phyloP scores from a whole-genome alignment of 2,888 invertebrate species.

The Eustalomyia histrio region DNA sequence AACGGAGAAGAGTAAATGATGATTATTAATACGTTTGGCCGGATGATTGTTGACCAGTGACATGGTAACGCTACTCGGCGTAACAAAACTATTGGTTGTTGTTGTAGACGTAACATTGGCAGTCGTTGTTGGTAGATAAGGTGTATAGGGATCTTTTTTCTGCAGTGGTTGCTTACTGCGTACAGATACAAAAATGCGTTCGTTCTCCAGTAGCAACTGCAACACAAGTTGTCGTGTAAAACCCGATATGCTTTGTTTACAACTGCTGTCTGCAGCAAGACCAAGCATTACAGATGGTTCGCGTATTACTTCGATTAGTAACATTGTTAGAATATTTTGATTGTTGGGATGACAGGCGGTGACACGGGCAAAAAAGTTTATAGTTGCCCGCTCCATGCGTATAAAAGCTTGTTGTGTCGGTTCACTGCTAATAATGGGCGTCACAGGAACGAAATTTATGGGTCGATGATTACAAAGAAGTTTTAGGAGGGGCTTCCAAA shows the following conservation, averaged over 20 bases:
- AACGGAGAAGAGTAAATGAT: slow-evolving; percentile 86
- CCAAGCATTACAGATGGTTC: slow-evolving; percentile 66
- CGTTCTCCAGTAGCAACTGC: slow-evolving; percentile 91
- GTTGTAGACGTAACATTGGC: slow-evolving; percentile 56
- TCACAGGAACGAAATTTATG: slow-evolving; percentile 68
- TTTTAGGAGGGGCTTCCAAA: slow-evolving; percentile 91
- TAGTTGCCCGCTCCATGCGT: slow-evolving; percentile 87
- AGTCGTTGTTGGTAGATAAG: slow-evolving; percentile 68
- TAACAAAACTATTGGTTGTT: slow-evolving; percentile 50
- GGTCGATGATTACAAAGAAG: slow-evolving; percentile 85
- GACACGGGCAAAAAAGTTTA: slow-evolving; percentile 90
- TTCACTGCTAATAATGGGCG: slow-evolving; percentile 69
- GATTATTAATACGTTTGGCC: slow-evolving; percentile 86
- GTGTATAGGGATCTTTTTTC: slow-evolving; percentile 72
- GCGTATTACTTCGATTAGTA: slow-evolving; percentile 81
- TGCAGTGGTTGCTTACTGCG: slow-evolving; percentile 79
- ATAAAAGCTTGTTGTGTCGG: slow-evolving; percentile 80
- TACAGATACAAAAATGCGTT: slow-evolving; percentile 89
- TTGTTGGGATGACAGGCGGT: slow-evolving; percentile 92
- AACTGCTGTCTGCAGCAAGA: slow-evolving; percentile 9
- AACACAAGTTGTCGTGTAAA: slow-evolving; percentile 92
- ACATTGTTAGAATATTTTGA: slow-evolving; percentile 89
- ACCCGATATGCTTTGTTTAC: slow-evolving; percentile 84
- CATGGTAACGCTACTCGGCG: slow-evolving; percentile 70
- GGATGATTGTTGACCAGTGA: slow-evolving; percentile 82